These are phyloP conservation scores for Polia nebulosa DNA, from an alignment of 2,888 invertebrate genomes.

Conservation along the genomic window DNA sequence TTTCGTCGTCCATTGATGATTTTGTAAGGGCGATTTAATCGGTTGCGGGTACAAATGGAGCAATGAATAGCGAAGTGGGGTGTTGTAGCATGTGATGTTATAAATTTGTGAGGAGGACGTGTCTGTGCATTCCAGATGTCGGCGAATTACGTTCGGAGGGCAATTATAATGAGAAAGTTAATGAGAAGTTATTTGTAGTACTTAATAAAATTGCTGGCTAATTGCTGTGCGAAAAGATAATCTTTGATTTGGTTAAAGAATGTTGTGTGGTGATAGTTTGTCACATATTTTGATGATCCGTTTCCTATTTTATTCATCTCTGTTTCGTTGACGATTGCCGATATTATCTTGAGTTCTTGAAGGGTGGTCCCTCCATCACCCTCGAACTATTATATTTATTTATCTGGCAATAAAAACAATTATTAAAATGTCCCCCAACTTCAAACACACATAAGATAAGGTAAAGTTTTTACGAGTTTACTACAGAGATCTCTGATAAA, in stretches of 20 bases:
- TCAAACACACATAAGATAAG: slow-evolving; percentile 9
- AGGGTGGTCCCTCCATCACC: too few relatives aligned
- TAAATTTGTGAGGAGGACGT: slow-evolving; percentile 62
- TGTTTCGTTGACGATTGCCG: neutral
- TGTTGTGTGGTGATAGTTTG: too few relatives aligned
- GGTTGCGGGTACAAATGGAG: slow-evolving; percentile 16
- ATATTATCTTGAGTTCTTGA: slow-evolving; percentile 1
- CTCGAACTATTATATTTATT: slow-evolving; percentile 1
- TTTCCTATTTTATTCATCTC: neutral
- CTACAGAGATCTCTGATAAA: slow-evolving; percentile 35
- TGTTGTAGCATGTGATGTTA: slow-evolving; percentile 31
- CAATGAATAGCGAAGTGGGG: slow-evolving; percentile 52
- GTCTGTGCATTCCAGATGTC: slow-evolving; percentile 58
- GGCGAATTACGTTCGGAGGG: slow-evolving; percentile 46
- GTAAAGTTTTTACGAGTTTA: slow-evolving; percentile 47
- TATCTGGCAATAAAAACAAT: slow-evolving; percentile 49
- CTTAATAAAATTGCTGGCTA: too few relatives aligned
- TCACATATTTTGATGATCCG: neutral
- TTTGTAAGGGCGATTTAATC: slow-evolving; percentile 35
- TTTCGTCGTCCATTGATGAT: slow-evolving; percentile 55
- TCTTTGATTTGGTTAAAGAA: neutral
- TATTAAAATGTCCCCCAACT: slow-evolving; percentile 22
- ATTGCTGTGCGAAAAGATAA: neutral
- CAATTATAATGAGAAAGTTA: slow-evolving; percentile 60
- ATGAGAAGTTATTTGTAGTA: slow-evolving; percentile 18